Conservation (phyloP, 1,140 invertebrate species). For the Pseudoatta argentina region DNA sequence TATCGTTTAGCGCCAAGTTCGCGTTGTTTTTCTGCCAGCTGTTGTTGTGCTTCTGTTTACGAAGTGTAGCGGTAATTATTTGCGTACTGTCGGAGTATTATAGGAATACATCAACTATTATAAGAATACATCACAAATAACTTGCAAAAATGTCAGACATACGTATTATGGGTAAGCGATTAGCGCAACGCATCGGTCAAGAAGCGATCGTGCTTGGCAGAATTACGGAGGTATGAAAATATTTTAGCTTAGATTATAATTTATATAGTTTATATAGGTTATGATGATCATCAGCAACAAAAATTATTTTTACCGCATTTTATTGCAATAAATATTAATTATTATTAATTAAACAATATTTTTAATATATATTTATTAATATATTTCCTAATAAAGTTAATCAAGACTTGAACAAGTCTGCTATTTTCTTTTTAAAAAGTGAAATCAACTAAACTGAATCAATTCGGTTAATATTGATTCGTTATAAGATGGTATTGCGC, state of each 20-base stretch:
- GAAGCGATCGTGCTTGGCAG: constrained; percentile 78
- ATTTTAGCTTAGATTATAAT: constrained; percentile 7
- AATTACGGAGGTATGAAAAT: constrained; percentile 72
- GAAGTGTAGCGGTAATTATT: neutral
- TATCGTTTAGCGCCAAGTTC: constrained; percentile 71
- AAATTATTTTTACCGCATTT: neutral
- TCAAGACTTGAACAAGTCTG: neutral
- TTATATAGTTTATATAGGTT: neutral
- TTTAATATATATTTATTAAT: neutral
- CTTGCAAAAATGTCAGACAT: constrained; percentile 22
- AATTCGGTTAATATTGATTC: too few relatives aligned
- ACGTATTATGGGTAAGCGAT: constrained; percentile 46
- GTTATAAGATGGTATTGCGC: too few relatives aligned
- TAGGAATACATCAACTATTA: neutral
- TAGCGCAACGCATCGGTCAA: constrained; percentile 66
- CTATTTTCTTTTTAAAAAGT: neutral
- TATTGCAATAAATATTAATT: neutral
- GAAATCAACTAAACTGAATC: too few relatives aligned
- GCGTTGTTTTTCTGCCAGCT: neutral
- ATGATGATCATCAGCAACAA: neutral
- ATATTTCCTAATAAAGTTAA: neutral
- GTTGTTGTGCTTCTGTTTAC: neutral
- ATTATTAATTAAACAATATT: neutral
- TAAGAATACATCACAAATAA: neutral
- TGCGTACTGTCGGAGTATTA: neutral